Evolutionary conservation across 2,113 vertebrate species (phyloP).

Genomic region (Paedocypris sp.): DNA sequence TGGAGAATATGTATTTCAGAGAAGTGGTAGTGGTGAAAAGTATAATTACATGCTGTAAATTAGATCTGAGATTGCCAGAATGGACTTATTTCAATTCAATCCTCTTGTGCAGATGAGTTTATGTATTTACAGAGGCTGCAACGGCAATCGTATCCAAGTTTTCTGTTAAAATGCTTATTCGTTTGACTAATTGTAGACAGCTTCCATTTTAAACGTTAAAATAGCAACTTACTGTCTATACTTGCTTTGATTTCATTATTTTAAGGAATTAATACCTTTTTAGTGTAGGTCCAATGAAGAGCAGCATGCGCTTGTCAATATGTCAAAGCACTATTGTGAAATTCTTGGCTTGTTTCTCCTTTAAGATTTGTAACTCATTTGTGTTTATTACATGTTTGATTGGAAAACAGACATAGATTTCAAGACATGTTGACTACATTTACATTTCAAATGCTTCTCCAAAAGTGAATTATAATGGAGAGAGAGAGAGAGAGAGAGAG

Average conservation of each 20-base stretch:
- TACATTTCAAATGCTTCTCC: too few relatives aligned
- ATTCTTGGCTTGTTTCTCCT: too few relatives aligned
- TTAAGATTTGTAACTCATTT: too few relatives aligned
- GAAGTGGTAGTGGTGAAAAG: constrained; percentile 26
- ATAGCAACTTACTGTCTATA: not conserved
- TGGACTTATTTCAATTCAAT: constrained; percentile 22
- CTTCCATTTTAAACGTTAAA: not conserved
- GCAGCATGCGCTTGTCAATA: too few relatives aligned
- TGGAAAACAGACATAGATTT: too few relatives aligned
- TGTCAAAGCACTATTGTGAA: too few relatives aligned
- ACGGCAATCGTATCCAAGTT: not conserved
- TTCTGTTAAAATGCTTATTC: not conserved
- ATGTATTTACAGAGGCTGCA: constrained; percentile 19
- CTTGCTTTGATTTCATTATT: not conserved
- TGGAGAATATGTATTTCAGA: constrained; percentile 15
- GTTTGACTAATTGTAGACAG: not conserved
- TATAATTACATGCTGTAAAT: constrained; percentile 28
- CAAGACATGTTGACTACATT: too few relatives aligned
- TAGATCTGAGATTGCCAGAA: constrained; percentile 10
- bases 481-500: too few relatives aligned
- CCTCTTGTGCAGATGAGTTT: constrained; percentile 9
- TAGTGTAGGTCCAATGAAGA: not conserved
- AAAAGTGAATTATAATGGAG: too few relatives aligned
- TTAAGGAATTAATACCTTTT: not conserved
- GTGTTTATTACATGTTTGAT: too few relatives aligned